Percentiles rank a stretch among this genome's conserved stretches.
These are phyloP conservation scores for Hedychridium roseum DNA, from an alignment of 2,888 invertebrate genomes.

Conservation along the genomic window DNA sequence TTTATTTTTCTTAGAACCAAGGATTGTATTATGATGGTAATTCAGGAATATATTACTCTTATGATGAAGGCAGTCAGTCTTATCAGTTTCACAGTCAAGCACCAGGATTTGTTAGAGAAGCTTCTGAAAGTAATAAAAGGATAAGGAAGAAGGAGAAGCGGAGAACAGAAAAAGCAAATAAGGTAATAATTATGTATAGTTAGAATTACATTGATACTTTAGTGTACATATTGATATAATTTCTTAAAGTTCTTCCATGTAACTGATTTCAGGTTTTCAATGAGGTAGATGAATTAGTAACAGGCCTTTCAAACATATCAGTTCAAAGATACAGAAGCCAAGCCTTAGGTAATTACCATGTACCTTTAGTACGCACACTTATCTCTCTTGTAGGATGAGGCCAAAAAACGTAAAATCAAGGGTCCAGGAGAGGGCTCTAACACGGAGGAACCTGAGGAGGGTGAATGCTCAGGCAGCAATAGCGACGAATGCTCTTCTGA, in stretches of 20 bases:
- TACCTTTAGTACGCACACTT: constrained; percentile 46
- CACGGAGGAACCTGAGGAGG: constrained; percentile 68
- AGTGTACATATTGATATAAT: neutral
- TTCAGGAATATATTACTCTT: constrained; percentile 83
- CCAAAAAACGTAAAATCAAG: constrained; percentile 49
- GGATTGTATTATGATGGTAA: constrained; percentile 90
- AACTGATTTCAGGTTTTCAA: constrained; percentile 52
- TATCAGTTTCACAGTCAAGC: constrained; percentile 86
- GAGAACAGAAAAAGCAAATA: constrained; percentile 37
- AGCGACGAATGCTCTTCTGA: constrained; percentile 43
- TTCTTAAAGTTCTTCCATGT: neutral
- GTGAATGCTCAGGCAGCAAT: constrained; percentile 71
- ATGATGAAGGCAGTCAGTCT: constrained; percentile 76
- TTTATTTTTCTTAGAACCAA: constrained; percentile 74
- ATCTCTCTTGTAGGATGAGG: constrained; percentile 57
- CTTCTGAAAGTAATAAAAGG: constrained; percentile 11
- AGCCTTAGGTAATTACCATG: constrained; percentile 52
- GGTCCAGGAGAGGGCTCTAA: constrained; percentile 37
- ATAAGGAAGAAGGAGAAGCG: constrained; percentile 42
- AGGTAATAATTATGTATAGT: constrained; percentile 27
- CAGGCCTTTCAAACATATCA: constrained; percentile 54
- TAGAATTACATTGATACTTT: too few species aligned
- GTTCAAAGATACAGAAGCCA: constrained; percentile 53
- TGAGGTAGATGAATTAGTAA: constrained; percentile 58
- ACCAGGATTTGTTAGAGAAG: constrained; percentile 57